Conservation (phyloP, 2,113 vertebrate genomes). For the Hepsetus odoe region DNA sequence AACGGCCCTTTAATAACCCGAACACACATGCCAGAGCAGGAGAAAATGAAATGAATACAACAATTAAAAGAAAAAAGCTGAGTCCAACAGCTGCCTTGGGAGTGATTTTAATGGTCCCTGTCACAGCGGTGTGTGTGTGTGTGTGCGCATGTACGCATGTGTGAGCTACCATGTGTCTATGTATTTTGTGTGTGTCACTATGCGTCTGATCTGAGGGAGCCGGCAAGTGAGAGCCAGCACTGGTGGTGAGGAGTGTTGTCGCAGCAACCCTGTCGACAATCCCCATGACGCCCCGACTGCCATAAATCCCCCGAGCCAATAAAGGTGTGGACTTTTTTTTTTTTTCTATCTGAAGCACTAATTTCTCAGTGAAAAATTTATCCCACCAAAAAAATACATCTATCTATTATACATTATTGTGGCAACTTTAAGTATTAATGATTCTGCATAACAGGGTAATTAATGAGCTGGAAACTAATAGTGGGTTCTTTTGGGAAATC, state of each 20-base stretch:
- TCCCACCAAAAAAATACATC: conserved; percentile 64
- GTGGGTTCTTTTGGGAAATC: conserved; percentile 76
- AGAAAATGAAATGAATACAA: conserved; percentile 76
- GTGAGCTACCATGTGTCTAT: conserved; percentile 57
- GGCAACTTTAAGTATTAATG: conserved; percentile 85
- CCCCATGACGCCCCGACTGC: not conserved
- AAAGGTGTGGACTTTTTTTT: conserved; percentile 7
- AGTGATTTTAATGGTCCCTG: conserved; percentile 83
- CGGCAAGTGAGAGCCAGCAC: conserved; percentile 30
- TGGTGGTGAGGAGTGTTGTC: conserved; percentile 4
- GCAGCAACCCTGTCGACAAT: conserved; percentile 13
- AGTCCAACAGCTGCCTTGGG: conserved; percentile 78
- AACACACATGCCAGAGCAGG: conserved; percentile 51
- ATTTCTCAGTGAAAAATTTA: conserved; percentile 80
- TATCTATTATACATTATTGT: conserved; percentile 77
- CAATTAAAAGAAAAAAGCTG: conserved; percentile 73
- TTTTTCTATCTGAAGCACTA: conserved; percentile 64
- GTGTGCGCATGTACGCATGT: conserved; percentile 65
- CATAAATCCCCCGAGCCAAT: conserved; percentile 10
- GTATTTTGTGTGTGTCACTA: conserved; percentile 62
- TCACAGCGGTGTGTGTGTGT: conserved; percentile 72
- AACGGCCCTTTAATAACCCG: conserved; percentile 56
- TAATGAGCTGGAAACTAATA: conserved; percentile 80
- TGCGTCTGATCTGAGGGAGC: conserved; percentile 65
- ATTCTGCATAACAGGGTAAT: conserved; percentile 77